Percentiles rank a stretch among this genome's conserved stretches.
Conservation (phyloP, 53 echinoderm and acorn worm species). For the Crossaster papposus region DNA sequence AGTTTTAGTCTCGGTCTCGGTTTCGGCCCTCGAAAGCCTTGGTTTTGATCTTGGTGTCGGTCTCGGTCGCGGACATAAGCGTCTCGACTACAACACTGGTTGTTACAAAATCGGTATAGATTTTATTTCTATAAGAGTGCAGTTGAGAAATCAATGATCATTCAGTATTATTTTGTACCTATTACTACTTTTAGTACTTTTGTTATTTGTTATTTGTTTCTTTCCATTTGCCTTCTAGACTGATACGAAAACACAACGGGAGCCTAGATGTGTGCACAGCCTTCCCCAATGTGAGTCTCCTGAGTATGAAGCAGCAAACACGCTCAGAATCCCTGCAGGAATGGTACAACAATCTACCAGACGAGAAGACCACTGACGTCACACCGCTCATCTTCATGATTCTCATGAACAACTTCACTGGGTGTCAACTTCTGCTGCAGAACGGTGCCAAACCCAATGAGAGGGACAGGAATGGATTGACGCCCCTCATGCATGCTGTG, state of each 20-base stretch:
- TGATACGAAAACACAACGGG: conserved; percentile 42
- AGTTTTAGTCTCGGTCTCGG: no score
- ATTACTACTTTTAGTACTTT: no score
- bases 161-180: no score
- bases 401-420: conserved; percentile 41
- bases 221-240: neutral
- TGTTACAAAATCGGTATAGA: no score
- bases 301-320: conserved; percentile 3
- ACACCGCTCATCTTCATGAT: conserved; percentile 58
- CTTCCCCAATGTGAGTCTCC: conserved; percentile 58
- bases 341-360: conserved; percentile 56
- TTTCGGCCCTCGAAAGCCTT: no score
- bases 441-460: conserved; percentile 83
- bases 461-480: conserved; percentile 66
- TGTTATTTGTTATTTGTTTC: no score
- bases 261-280: conserved; percentile 63
- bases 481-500: conserved; percentile 94
- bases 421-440: conserved; percentile 59
- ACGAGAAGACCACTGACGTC: conserved; percentile 25
- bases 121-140: no score
- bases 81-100: no score
- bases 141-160: no score
- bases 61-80: no score
- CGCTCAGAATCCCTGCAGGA: conserved; percentile 46
- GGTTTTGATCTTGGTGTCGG: no score